Base-by-base conservation (phyloP, 2,797 vertebrate genomes). In the Acrossocheilus wenchowensis region DNA sequence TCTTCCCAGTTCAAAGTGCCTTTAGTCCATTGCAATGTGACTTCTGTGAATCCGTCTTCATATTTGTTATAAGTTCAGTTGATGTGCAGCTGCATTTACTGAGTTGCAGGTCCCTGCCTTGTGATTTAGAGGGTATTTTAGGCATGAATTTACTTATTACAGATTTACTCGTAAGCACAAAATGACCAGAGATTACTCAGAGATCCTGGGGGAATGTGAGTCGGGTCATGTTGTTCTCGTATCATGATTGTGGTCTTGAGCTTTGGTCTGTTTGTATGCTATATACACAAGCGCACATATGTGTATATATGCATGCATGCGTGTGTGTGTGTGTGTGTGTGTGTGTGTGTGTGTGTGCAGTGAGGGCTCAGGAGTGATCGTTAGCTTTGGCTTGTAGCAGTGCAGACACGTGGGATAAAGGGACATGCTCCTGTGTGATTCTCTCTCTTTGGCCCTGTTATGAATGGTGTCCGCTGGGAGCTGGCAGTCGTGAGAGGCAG, bases 401-500 rank as follows among this genome's bases (percentile, higher is more conserved):
- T 82, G 81, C 81, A 83, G 75, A 89, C 68, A 41, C 57, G 78
- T 80, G 87, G 62, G 74, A 79, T 87, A 21, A 66, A 85, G 86
- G 74, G 88, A 89, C 52, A 69, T 75, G 68, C 69, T 87, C 82
- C 82, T 57, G 34, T 75, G 84, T 57, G 71, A 69, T 73, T 81
- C 74, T 85, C 84, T 71, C 87, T 85, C 85, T 77, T 85, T 86
- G 86, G 81, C 75, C 88, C 86, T 87, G 82, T 86, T 89, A 86
- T 87, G 85, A 85, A 48, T 72, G 39, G 50, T 17, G 72, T 89
- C 84, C 74, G 48, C 50, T 82, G 72, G 75, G 87, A 91, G 72
- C 30, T 41, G 48, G 83, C 30, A 68, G 87, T 87, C 66, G 89
- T 57, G 81, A 87, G 85, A 84, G 83, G 87, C 81, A 85, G 87